phyloP scores from a whole-genome alignment of 2,888 invertebrate species.

The Dicycla oo region DNA sequence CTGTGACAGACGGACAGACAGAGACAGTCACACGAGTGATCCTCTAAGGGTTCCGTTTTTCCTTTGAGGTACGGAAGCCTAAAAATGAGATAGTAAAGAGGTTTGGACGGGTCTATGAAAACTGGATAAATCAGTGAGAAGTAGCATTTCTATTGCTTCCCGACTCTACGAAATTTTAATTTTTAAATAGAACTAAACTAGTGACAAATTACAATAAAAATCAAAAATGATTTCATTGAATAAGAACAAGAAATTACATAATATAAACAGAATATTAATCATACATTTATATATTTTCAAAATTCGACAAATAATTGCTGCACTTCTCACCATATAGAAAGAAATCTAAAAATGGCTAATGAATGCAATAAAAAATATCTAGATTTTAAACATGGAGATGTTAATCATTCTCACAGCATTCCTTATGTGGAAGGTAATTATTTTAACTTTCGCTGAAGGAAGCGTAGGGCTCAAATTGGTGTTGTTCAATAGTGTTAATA shows the following conservation, averaged over 20 bases:
- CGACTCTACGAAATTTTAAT: not conserved
- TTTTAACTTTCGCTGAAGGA: conserved; percentile 82
- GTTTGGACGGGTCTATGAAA: not conserved
- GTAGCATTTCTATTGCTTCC: not conserved
- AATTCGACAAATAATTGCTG: not conserved
- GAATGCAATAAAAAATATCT: conserved; percentile 14
- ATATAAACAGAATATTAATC: not conserved
- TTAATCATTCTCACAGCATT: conserved; percentile 54
- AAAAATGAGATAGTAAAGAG: not conserved
- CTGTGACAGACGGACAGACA: too few relatives aligned
- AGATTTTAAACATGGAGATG: conserved; percentile 27
- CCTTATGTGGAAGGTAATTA: conserved; percentile 75
- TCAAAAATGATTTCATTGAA: not conserved
- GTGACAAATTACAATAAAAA: not conserved
- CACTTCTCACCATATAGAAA: not conserved
- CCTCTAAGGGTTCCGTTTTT: too few relatives aligned
- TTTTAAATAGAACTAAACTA: not conserved
- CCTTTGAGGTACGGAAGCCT: too few relatives aligned
- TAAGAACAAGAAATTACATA: not conserved
- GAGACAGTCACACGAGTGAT: too few relatives aligned
- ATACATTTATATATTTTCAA: conserved; percentile 9
- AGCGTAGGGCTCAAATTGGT: conserved; percentile 66
- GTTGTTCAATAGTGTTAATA: conserved; percentile 62
- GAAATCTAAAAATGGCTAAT: conserved; percentile 27
- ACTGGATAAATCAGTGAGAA: not conserved